Conservation (phyloP, 1,140 invertebrate genomes). For the Ooceraea biroi region DNA sequence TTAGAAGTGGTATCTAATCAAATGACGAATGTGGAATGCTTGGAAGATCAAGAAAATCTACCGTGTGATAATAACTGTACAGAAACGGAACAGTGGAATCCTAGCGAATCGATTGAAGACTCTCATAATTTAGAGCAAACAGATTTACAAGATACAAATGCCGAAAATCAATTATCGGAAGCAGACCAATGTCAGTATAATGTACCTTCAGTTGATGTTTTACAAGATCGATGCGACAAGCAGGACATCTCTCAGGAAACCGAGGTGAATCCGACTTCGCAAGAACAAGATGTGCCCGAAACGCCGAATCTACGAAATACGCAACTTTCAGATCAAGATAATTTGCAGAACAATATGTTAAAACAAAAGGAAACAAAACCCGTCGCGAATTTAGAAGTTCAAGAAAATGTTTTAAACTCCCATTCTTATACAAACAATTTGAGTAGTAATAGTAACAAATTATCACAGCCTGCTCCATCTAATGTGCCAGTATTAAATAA, state of each 20-base stretch:
- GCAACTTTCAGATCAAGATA: constrained; percentile 15
- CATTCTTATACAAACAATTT: not conserved
- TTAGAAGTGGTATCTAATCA: constrained; percentile 5
- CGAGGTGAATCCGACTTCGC: not conserved
- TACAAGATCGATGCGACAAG: constrained; percentile 2
- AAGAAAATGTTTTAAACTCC: not conserved
- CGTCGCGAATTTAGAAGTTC: not conserved
- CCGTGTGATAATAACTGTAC: not conserved
- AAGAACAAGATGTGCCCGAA: constrained; percentile 1
- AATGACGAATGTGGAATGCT: constrained; percentile 2
- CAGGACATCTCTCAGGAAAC: not conserved
- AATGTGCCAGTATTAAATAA: not conserved
- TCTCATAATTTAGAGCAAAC: constrained; percentile 36
- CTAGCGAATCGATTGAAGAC: not conserved
- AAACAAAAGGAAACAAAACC: not conserved
- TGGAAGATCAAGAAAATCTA: not conserved
- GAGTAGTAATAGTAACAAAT: not conserved
- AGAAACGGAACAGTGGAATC: not conserved
- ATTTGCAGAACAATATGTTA: constrained; percentile 1
- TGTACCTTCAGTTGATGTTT: not conserved
- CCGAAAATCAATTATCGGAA: constrained; percentile 13
- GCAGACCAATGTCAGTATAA: constrained; percentile 11
- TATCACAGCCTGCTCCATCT: not conserved
- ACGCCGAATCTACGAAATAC: not conserved
- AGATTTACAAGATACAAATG: constrained; percentile 24